Evolutionary conservation across 2,888 invertebrate genomes (phyloP).

Genomic region (Apamea monoglypha): DNA sequence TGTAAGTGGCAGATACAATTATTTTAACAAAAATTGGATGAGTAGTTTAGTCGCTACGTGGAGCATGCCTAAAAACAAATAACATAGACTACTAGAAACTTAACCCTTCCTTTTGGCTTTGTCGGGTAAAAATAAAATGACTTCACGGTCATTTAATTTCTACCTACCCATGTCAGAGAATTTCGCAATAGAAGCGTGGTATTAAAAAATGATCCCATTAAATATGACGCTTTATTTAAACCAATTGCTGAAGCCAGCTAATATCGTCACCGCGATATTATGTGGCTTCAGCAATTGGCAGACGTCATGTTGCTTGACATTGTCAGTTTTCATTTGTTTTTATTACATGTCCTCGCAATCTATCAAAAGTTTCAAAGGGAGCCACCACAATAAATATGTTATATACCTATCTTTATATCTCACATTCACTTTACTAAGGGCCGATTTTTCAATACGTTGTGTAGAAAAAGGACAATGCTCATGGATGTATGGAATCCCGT

Average conservation of each 20-base stretch:
- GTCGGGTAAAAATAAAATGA: background rate
- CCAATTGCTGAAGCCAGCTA: background rate
- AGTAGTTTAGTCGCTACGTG: background rate
- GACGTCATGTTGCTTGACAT: background rate
- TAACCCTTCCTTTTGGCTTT: background rate
- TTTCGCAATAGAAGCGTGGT: background rate
- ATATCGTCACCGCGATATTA: too few species aligned
- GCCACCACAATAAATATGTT: background rate
- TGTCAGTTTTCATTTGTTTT: background rate
- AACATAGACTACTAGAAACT: background rate
- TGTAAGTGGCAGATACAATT: conserved; percentile 90
- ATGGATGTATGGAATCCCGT: too few species aligned
- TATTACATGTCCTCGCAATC: background rate
- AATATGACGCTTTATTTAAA: background rate
- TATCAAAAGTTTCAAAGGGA: background rate
- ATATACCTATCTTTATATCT: too few species aligned
- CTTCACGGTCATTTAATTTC: background rate
- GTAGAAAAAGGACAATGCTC: too few species aligned
- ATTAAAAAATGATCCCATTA: background rate
- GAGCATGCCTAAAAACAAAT: background rate
- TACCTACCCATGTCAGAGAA: background rate
- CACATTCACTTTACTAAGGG: background rate
- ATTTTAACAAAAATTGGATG: background rate
- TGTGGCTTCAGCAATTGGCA: too few species aligned
- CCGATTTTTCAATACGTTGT: background rate